These are phyloP conservation scores for Atherinomorus stipes DNA, from an alignment of 2,113 vertebrate genomes.

Conservation along the genomic window DNA sequence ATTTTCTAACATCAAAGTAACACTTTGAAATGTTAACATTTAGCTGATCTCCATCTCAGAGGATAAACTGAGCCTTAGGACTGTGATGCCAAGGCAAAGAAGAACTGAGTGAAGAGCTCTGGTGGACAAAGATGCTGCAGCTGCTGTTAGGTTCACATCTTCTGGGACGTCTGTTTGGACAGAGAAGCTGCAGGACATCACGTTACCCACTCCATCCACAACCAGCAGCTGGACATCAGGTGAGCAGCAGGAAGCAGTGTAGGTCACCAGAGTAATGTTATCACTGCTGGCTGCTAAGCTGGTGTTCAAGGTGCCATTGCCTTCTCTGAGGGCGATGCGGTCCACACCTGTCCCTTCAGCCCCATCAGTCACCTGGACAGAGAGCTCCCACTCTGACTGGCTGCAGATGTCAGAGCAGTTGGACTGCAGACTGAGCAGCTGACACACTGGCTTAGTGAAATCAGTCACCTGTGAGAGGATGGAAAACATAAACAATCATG, in stretches of 20 bases:
- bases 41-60: not conserved
- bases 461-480: conserved; percentile 65
- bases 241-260: conserved; percentile 70
- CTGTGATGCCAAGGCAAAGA: conserved; percentile 14
- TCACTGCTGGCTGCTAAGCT: conserved; percentile 4
- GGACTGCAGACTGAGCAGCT: conserved; percentile 34
- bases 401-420: conserved; percentile 64
- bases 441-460: conserved; percentile 61
- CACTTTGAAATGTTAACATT: not conserved
- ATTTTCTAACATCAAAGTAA: no score
- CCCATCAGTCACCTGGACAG: conserved; percentile 56
- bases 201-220: conserved; percentile 75
- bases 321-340: conserved; percentile 49
- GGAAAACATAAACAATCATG: not conserved
- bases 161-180: not conserved
- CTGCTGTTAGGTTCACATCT: not conserved
- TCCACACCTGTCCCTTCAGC: conserved; percentile 55
- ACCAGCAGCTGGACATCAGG: conserved; percentile 62
- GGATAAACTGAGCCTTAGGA: conserved; percentile 7
- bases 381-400: conserved; percentile 53
- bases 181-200: conserved; percentile 24
- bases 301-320: conserved; percentile 68
- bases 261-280: conserved; percentile 56
- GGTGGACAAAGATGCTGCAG: not conserved
- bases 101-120: conserved; percentile 7